Conservation (phyloP, 2,113 vertebrate genomes). For the Proterorhinus semilunaris region DNA sequence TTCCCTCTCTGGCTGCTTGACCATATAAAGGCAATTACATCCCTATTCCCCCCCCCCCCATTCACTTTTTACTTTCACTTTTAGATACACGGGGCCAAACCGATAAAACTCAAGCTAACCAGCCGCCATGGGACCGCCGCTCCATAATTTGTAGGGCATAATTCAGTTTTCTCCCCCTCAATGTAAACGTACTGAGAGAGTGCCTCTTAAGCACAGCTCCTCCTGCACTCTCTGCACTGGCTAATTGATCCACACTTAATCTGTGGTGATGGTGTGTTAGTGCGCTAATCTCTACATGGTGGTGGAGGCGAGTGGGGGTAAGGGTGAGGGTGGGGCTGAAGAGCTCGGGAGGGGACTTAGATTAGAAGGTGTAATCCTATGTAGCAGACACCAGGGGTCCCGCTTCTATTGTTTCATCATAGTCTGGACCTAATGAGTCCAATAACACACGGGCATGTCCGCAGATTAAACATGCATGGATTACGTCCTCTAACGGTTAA, state of each 20-base stretch:
- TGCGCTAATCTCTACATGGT: conserved; percentile 43
- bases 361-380: conserved; percentile 4
- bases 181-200: too few relatives aligned
- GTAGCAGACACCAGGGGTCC: conserved; percentile 5
- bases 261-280: conserved; percentile 52
- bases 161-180: too few relatives aligned
- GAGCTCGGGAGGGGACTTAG: conserved; percentile 9
- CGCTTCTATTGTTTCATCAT: background rate
- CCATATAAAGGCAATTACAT: too few relatives aligned
- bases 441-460: background rate
- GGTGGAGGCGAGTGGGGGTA: too few relatives aligned
- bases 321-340: conserved; percentile 15
- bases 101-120: too few relatives aligned
- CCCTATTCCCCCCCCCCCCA: too few relatives aligned
- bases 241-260: conserved; percentile 68
- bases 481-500: background rate
- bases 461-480: background rate
- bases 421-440: background rate
- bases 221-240: conserved; percentile 47
- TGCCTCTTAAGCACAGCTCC: conserved; percentile 32
- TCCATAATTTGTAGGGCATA: too few relatives aligned
- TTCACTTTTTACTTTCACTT: too few relatives aligned
- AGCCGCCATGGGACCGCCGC: too few relatives aligned
- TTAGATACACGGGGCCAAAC: too few relatives aligned
- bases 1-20: too few relatives aligned